Evolutionary conservation across 2,888 invertebrate genomes (phyloP).

Genomic region (Frankliniella fusca): DNA sequence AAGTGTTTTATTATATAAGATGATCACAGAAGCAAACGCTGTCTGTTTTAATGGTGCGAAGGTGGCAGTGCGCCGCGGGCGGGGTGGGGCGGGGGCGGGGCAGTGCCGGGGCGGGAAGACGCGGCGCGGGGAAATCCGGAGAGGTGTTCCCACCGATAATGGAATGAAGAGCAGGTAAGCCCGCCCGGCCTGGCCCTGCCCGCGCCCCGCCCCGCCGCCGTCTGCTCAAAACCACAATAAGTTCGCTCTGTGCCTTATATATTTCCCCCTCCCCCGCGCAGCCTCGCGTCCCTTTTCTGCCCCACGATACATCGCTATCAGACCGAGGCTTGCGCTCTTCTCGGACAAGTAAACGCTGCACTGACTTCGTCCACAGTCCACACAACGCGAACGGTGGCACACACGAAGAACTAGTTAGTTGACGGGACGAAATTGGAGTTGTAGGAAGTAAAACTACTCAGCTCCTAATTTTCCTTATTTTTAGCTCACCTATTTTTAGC

Average conservation of each 20-base stretch:
- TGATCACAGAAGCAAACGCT: slow-evolving; percentile 20
- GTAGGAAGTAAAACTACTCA: too few species aligned
- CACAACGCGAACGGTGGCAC: too few species aligned
- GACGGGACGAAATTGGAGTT: too few species aligned
- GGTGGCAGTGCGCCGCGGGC: neutral
- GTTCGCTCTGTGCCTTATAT: neutral
- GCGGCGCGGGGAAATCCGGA: neutral
- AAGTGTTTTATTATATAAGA: slow-evolving; percentile 27
- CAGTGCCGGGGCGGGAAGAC: neutral
- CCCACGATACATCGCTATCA: neutral
- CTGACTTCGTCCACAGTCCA: too few species aligned
- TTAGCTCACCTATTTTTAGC: too few species aligned
- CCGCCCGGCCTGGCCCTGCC: neutral
- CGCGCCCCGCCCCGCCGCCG: neutral
- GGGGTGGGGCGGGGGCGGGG: neutral
- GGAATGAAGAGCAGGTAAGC: neutral
- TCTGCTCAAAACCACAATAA: neutral
- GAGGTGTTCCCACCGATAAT: slow-evolving; percentile 2
- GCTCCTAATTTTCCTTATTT: too few species aligned
- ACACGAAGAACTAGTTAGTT: too few species aligned
- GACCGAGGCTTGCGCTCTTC: neutral
- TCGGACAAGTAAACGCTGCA: neutral
- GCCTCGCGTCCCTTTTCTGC: neutral
- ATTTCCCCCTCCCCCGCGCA: neutral
- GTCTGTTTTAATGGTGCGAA: slow-evolving; percentile 23